Percentiles rank a stretch among this genome's conserved stretches.
phyloP scores from a whole-genome alignment of 1,140 invertebrate genomes.

The Heliconius hermathena region DNA sequence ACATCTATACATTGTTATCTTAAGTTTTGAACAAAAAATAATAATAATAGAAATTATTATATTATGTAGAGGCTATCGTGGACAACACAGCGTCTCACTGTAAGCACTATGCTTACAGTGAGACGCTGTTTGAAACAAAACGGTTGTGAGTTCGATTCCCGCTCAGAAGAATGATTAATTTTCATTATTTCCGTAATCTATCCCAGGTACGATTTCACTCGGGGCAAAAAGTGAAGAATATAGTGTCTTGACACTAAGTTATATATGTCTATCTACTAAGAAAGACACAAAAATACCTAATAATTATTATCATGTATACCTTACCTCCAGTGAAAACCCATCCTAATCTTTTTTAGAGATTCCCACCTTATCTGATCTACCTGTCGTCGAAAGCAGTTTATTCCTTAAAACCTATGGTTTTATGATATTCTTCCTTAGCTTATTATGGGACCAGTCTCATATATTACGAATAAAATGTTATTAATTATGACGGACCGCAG shows the following conservation, averaged over 20 bases:
- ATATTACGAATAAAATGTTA: not conserved
- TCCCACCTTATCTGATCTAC: conserved; percentile 42
- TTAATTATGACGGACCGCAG: not conserved
- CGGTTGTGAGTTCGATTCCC: no score
- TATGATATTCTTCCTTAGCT: conserved; percentile 31
- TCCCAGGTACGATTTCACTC: no score
- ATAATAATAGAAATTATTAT: not conserved
- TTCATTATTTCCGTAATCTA: no score
- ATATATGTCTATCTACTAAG: not conserved
- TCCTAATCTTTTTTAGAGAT: not conserved
- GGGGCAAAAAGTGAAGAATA: not conserved
- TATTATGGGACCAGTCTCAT: not conserved
- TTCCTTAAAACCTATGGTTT: conserved; percentile 19
- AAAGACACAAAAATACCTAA: not conserved
- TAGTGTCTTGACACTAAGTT: not conserved
- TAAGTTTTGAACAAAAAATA: not conserved
- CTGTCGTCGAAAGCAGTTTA: conserved; percentile 34
- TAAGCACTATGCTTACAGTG: no score
- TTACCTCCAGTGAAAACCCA: not conserved
- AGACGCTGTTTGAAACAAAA: no score
- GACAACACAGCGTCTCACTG: no score
- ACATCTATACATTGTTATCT: conserved; percentile 7
- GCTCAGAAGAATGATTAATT: no score
- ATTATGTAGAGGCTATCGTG: no score
- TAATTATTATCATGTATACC: not conserved